Evolutionary conservation across 2,797 vertebrate species (phyloP).

Genomic region (Poecile montanus): DNA sequence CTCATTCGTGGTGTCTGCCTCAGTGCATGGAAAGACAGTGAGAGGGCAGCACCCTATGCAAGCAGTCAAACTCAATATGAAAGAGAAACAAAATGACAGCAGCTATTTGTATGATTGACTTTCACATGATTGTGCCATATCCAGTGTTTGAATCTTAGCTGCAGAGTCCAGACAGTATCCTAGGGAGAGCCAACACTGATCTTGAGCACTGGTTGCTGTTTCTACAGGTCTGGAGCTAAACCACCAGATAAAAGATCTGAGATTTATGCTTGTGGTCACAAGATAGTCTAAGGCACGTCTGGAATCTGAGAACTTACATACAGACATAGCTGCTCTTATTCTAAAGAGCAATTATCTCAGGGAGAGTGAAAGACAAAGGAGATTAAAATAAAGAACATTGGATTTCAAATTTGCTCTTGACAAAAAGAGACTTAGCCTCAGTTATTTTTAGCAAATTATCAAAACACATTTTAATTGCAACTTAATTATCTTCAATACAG

Average conservation of each 20-base stretch:
- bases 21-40: neutral
- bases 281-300: neutral
- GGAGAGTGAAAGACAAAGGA: neutral
- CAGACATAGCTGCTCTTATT: neutral
- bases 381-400: neutral
- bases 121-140: neutral
- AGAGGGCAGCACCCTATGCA: neutral
- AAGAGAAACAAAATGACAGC: neutral
- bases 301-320: neutral
- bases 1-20: neutral
- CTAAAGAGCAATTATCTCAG: neutral
- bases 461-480: neutral
- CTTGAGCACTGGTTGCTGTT: neutral
- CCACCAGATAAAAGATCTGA: neutral
- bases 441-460: conserved; percentile 21
- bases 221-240: neutral
- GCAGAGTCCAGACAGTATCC: neutral
- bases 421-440: neutral
- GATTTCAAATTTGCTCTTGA: neutral
- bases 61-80: neutral
- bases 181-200: accelerated
- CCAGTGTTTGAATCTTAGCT: neutral
- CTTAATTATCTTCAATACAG: neutral
- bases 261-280: neutral
- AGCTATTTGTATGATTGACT: neutral